Percentiles rank a stretch among this genome's conserved stretches.
phyloP scores from a whole-genome alignment of 2,113 vertebrate genomes.

The Limnothrissa miodon region DNA sequence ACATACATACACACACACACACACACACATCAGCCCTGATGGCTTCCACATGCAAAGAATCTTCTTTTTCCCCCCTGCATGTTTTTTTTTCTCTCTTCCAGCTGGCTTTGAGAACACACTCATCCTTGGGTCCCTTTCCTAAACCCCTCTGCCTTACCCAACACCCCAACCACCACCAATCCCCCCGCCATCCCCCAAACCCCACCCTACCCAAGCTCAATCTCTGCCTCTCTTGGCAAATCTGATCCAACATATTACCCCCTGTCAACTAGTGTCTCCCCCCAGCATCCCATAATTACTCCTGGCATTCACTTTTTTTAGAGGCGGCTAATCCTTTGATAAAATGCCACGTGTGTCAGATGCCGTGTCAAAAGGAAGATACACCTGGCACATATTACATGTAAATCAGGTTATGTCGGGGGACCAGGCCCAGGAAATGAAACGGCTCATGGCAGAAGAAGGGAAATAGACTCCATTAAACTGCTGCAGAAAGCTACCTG shows the following conservation, averaged over 20 bases:
- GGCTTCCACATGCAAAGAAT: slow-evolving; percentile 38
- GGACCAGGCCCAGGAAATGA: slow-evolving; percentile 31
- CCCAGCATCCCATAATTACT: slow-evolving; percentile 49
- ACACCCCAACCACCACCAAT: background rate
- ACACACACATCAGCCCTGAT: slow-evolving; percentile 31
- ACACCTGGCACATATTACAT: slow-evolving; percentile 44
- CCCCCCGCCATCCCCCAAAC: slow-evolving; percentile 2
- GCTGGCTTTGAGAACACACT: slow-evolving; percentile 8
- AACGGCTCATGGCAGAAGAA: background rate
- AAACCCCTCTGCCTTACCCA: background rate
- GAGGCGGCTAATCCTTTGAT: slow-evolving; percentile 47
- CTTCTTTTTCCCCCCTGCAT: slow-evolving; percentile 30
- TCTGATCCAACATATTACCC: slow-evolving; percentile 51
- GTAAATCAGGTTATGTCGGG: slow-evolving; percentile 44
- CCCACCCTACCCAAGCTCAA: slow-evolving; percentile 46
- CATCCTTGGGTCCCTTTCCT: background rate
- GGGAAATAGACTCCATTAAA: background rate
- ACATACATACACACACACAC: too few species aligned
- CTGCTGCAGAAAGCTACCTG: background rate
- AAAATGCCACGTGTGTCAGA: slow-evolving; percentile 41
- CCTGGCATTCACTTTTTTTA: slow-evolving; percentile 43
- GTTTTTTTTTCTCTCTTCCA: slow-evolving; percentile 21
- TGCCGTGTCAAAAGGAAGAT: slow-evolving; percentile 36
- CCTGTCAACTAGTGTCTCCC: slow-evolving; percentile 46
- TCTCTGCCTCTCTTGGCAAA: slow-evolving; percentile 51